phyloP scores from a whole-genome alignment of 2,888 invertebrate species.

The Xestia rhomboidea region DNA sequence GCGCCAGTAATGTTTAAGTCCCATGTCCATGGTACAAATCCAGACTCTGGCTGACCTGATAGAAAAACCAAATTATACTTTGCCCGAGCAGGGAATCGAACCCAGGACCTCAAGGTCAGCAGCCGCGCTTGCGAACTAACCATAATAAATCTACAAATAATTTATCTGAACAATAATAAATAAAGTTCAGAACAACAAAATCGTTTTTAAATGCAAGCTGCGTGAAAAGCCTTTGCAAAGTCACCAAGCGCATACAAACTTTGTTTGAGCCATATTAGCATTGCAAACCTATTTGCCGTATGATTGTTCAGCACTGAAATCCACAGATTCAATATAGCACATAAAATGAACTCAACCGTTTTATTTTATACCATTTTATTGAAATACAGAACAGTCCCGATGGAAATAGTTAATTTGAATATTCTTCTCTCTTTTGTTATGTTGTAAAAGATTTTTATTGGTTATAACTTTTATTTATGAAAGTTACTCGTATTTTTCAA shows the following conservation, averaged over 20 bases:
- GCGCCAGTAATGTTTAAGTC: no score
- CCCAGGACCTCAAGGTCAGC: no score
- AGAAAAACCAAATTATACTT: no score
- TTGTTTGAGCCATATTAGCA: slow-evolving; percentile 48
- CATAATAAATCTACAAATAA: no score
- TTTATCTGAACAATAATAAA: not conserved
- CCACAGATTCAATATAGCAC: slow-evolving; percentile 43
- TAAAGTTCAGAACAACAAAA: slow-evolving; percentile 5
- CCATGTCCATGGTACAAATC: no score
- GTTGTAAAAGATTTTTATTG: slow-evolving; percentile 11
- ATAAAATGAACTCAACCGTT: slow-evolving; percentile 46
- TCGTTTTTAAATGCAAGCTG: slow-evolving; percentile 23
- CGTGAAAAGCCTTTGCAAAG: slow-evolving; percentile 32
- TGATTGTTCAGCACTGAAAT: slow-evolving; percentile 48
- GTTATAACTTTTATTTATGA: not conserved
- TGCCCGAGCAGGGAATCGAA: no score
- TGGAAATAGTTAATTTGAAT: slow-evolving; percentile 50
- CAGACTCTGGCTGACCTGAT: no score
- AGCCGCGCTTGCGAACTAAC: no score
- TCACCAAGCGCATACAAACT: slow-evolving; percentile 31
- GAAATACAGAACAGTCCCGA: slow-evolving; percentile 33
- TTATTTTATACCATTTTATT: slow-evolving; percentile 45
- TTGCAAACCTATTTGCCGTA: slow-evolving; percentile 54
- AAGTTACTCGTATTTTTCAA: not conserved
- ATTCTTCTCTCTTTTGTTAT: slow-evolving; percentile 22